Percentiles rank a stretch among this genome's conserved stretches.
Conservation (phyloP, 2,797 vertebrate species). For the Chaetophractus vellerosus region DNA sequence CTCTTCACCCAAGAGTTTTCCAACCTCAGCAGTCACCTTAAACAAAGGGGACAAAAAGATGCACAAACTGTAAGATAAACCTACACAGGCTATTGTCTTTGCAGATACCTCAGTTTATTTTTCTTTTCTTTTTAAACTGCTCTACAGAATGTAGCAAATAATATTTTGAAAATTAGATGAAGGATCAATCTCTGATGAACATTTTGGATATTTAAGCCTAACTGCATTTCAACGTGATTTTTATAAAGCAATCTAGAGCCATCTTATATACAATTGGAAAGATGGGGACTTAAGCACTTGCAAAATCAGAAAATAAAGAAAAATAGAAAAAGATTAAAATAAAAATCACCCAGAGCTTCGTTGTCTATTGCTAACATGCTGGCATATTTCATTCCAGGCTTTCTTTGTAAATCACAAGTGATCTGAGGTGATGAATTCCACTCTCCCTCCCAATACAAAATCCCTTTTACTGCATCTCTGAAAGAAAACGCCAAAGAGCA, state of each 20-base stretch:
- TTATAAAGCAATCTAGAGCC: background rate
- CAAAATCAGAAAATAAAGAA: slow-evolving; percentile 23
- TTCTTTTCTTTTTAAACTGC: background rate
- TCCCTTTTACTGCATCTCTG: background rate
- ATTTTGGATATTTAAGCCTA: background rate
- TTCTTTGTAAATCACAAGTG: background rate
- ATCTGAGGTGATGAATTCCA: background rate
- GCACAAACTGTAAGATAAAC: background rate
- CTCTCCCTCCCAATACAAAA: background rate
- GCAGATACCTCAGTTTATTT: rapidly evolving
- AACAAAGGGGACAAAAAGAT: background rate
- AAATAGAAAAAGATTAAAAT: background rate
- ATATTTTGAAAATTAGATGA: background rate
- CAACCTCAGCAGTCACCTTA: slow-evolving; percentile 95
- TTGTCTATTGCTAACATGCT: background rate
- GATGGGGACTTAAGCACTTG: background rate
- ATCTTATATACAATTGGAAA: background rate
- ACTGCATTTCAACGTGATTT: background rate
- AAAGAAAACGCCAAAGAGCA: slow-evolving; percentile 5
- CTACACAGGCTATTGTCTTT: rapidly evolving
- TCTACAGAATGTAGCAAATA: background rate
- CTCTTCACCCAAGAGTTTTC: slow-evolving; percentile 93
- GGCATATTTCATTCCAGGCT: background rate
- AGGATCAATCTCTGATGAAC: background rate
- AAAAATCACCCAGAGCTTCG: background rate